Percentiles rank a stretch among this genome's conserved stretches.
Conservation (phyloP, 2,113 vertebrate species). For the Coptodon bakossiorum region DNA sequence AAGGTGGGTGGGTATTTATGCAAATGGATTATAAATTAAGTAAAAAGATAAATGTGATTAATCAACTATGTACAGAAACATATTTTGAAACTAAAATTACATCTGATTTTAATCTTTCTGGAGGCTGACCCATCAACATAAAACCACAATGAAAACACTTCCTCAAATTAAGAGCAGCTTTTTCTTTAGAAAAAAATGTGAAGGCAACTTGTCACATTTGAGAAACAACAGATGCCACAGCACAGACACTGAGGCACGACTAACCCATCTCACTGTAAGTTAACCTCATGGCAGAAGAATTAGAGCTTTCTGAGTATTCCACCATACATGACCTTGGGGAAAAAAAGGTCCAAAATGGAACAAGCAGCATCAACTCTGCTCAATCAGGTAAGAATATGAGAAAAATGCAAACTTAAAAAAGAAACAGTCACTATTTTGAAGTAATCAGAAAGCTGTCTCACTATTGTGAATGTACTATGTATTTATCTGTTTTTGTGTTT, state of each 20-base stretch:
- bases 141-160: not conserved
- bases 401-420: not conserved
- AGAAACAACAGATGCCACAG: too few relatives aligned
- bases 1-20: not conserved
- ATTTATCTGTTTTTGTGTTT: fast-evolving
- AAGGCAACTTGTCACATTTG: fast-evolving
- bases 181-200: fast-evolving
- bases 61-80: not conserved
- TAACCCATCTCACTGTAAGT: not conserved
- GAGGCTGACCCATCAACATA: not conserved
- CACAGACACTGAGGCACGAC: too few relatives aligned
- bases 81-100: not conserved
- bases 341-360: fast-evolving
- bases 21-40: not conserved
- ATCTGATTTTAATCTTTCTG: fast-evolving
- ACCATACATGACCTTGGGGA: not conserved
- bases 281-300: not conserved
- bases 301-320: not conserved
- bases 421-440: not conserved
- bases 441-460: not conserved
- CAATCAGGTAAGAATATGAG: conserved; percentile 12
- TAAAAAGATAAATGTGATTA: not conserved
- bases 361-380: not conserved
- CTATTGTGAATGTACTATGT: not conserved
- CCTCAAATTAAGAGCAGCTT: not conserved